These are phyloP conservation scores for Lordiphosa stackelbergi DNA, from an alignment of 1,140 invertebrate species.

Conservation along the genomic window DNA sequence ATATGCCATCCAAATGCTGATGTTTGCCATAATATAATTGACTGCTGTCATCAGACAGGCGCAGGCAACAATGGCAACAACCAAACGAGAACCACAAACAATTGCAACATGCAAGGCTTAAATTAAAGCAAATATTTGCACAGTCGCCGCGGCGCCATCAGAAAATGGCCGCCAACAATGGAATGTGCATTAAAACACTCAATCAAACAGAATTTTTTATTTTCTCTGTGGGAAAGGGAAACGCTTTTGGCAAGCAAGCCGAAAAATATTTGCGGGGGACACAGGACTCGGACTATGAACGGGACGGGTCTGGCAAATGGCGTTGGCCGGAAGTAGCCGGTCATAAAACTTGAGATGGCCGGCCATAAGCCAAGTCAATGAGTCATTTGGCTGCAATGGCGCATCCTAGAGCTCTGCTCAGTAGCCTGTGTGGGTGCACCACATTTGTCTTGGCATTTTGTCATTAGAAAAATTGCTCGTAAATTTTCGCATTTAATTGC, in stretches of 20 bases:
- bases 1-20: slow-evolving; percentile 8
- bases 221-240: slow-evolving; percentile 22
- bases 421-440: slow-evolving; percentile 41
- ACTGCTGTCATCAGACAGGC: slow-evolving; percentile 44
- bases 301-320: slow-evolving; percentile 35
- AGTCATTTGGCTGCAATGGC: slow-evolving; percentile 64
- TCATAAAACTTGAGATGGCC: slow-evolving; percentile 71
- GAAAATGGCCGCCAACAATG: slow-evolving; percentile 61
- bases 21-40: slow-evolving; percentile 51
- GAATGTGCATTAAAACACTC: slow-evolving; percentile 68
- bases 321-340: slow-evolving; percentile 68
- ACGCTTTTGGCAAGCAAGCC: slow-evolving; percentile 50
- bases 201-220: slow-evolving; percentile 38
- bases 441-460: slow-evolving; percentile 62
- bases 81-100: slow-evolving; percentile 31
- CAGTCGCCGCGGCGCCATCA: slow-evolving; percentile 56
- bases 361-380: slow-evolving; percentile 71
- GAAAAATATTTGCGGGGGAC: slow-evolving; percentile 41
- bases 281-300: neutral
- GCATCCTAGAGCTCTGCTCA: slow-evolving; percentile 14
- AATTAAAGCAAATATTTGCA: slow-evolving; percentile 73
- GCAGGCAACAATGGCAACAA: slow-evolving; percentile 23
- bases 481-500: slow-evolving; percentile 71
- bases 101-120: slow-evolving; percentile 68
- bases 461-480: slow-evolving; percentile 66